These are phyloP conservation scores for Eurosta solidaginis DNA, from an alignment of 1,140 invertebrate species.

Conservation along the genomic window DNA sequence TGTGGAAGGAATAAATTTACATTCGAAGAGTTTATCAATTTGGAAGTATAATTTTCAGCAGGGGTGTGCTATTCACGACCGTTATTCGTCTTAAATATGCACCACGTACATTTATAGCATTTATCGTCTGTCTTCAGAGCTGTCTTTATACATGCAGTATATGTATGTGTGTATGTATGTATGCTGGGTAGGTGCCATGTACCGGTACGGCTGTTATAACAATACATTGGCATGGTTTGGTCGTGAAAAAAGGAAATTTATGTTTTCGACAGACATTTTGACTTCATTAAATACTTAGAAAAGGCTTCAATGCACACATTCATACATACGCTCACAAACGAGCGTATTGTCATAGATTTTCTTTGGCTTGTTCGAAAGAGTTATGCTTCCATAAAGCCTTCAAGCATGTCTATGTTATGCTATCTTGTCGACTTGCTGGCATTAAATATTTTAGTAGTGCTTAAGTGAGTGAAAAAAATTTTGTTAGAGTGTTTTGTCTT, in stretches of 20 bases:
- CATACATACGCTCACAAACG: no score
- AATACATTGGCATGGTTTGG: neutral
- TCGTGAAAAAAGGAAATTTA: slow-evolving; percentile 19
- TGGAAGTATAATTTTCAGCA: neutral
- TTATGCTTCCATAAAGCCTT: neutral
- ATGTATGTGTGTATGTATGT: no score
- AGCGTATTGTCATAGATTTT: neutral
- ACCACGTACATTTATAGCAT: neutral
- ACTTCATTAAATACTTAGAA: neutral
- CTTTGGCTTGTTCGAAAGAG: neutral
- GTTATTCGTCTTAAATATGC: neutral
- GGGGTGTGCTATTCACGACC: neutral
- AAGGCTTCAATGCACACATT: neutral
- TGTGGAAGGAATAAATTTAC: slow-evolving; percentile 31
- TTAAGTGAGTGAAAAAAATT: neutral
- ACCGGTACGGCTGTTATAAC: no score
- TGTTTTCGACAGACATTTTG: slow-evolving; percentile 14
- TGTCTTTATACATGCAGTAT: no score
- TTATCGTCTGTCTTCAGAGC: no score
- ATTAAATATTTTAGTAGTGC: neutral
- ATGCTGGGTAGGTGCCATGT: no score
- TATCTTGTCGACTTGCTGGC: neutral
- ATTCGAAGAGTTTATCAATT: slow-evolving; percentile 32
- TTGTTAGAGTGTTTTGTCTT: neutral
- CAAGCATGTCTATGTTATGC: neutral